Percentiles rank a stretch among this genome's conserved stretches.
Conservation (phyloP, 2,797 vertebrate species). For the Echeneis naucrates region DNA sequence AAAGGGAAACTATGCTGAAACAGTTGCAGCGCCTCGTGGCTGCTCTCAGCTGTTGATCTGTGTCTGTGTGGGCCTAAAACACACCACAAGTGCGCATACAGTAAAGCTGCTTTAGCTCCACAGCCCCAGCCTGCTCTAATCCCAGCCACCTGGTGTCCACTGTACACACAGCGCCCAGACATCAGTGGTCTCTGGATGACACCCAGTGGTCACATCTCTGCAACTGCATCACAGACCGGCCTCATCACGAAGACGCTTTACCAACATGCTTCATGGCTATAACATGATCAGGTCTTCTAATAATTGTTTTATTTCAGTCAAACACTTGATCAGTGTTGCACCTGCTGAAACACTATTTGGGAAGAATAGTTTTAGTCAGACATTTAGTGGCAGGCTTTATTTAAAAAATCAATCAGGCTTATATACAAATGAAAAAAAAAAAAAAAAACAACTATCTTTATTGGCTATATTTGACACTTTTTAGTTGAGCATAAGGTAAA, state of each 20-base stretch:
- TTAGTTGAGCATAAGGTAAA: too few relatives aligned
- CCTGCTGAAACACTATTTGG: too few relatives aligned
- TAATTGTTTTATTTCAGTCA: too few relatives aligned
- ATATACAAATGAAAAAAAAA: background rate
- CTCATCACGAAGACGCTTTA: too few relatives aligned
- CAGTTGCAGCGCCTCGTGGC: slow-evolving; percentile 51
- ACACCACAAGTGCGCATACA: slow-evolving; percentile 58
- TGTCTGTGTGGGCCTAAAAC: slow-evolving; percentile 53
- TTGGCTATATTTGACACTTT: background rate
- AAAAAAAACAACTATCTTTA: background rate
- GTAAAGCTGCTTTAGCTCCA: slow-evolving; percentile 55
- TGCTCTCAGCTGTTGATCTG: slow-evolving; percentile 75
- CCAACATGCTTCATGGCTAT: too few relatives aligned
- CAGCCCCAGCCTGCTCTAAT: slow-evolving; percentile 70
- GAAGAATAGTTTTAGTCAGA: background rate
- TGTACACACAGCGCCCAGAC: slow-evolving; percentile 5
- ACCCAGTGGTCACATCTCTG: slow-evolving; percentile 38
- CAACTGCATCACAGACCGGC: slow-evolving; percentile 28
- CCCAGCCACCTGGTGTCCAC: slow-evolving; percentile 72
- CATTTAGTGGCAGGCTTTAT: background rate
- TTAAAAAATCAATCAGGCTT: too few relatives aligned
- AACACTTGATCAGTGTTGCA: too few relatives aligned
- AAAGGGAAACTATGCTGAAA: slow-evolving; percentile 37
- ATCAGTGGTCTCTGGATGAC: slow-evolving; percentile 63
- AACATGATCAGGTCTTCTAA: too few relatives aligned